Evolutionary conservation across 2,888 invertebrate species (phyloP).

Genomic region (Argyresthia goedartella): DNA sequence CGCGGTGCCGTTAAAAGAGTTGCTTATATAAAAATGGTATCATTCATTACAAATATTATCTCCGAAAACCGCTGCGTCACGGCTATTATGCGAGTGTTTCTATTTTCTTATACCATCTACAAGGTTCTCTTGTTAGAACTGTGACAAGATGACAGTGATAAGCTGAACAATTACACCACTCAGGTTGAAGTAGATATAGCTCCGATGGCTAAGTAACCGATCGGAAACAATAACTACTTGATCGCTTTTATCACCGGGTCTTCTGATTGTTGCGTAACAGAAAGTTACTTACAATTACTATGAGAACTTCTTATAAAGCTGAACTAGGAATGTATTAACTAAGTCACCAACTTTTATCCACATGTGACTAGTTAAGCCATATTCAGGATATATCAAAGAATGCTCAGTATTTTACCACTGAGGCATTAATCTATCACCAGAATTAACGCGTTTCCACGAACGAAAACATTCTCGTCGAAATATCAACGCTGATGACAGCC

Average conservation of each 20-base stretch:
- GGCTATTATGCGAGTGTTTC: constrained; percentile 31
- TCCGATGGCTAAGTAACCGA: not conserved
- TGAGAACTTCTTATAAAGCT: too few relatives aligned
- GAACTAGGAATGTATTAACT: too few relatives aligned
- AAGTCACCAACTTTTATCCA: not conserved
- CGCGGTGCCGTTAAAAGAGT: not conserved
- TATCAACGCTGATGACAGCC: constrained; percentile 12
- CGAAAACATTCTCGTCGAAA: constrained; percentile 17
- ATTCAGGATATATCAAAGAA: not conserved
- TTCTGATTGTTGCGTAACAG: too few relatives aligned
- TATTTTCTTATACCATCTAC: constrained; percentile 18
- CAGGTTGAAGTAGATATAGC: constrained; percentile 15
- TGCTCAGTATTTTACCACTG: too few relatives aligned
- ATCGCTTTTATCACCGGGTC: not conserved
- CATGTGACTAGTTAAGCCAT: not conserved
- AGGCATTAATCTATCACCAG: not conserved
- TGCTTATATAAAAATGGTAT: constrained; percentile 19
- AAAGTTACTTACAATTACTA: too few relatives aligned
- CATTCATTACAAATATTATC: constrained; percentile 21
- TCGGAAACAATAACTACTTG: not conserved
- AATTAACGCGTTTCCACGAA: constrained; percentile 19
- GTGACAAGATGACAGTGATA: constrained; percentile 51
- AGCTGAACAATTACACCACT: constrained; percentile 18
- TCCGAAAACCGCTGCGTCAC: constrained; percentile 34
- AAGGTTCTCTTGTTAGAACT: constrained; percentile 46